Evolutionary conservation across 1,140 invertebrate genomes (phyloP).

Genomic region (Zaprionus nigranus): DNA sequence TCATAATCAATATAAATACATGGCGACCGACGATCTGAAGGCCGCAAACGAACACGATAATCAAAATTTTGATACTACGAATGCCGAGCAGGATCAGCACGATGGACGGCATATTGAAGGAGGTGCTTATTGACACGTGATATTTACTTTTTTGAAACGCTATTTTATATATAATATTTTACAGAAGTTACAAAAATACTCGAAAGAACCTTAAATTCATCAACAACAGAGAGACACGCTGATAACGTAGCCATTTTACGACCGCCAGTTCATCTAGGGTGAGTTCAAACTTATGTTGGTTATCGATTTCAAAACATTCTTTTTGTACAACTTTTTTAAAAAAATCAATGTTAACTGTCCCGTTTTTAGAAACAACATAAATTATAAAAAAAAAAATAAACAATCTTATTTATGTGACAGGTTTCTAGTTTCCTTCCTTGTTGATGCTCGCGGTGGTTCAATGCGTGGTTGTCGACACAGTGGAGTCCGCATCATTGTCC

Average conservation of each 20-base stretch:
- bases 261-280: slow-evolving; percentile 91
- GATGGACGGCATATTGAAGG: slow-evolving; percentile 34
- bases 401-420: slow-evolving; percentile 85
- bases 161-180: neutral
- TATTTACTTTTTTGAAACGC: neutral
- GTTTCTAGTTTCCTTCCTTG: slow-evolving; percentile 99
- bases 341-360: too few relatives aligned
- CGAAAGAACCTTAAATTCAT: slow-evolving; percentile 3
- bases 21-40: slow-evolving; percentile 79
- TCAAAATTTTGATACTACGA: slow-evolving; percentile 74
- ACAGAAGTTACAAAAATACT: slow-evolving; percentile 24
- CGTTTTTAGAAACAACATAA: too few relatives aligned
- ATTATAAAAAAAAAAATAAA: neutral
- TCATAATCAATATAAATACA: slow-evolving; percentile 83
- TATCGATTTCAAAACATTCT: neutral
- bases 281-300: slow-evolving; percentile 72
- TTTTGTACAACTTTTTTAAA: too few relatives aligned
- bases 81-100: slow-evolving; percentile 48
- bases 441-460: slow-evolving; percentile 98
- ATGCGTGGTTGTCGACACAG: slow-evolving; percentile 99
- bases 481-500: slow-evolving; percentile 98
- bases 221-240: slow-evolving; percentile 11
- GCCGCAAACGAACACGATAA: slow-evolving; percentile 57
- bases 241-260: slow-evolving; percentile 90
- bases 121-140: slow-evolving; percentile 33